phyloP scores from a whole-genome alignment of 2,113 vertebrate genomes.

The Muntiacus reevesi region DNA sequence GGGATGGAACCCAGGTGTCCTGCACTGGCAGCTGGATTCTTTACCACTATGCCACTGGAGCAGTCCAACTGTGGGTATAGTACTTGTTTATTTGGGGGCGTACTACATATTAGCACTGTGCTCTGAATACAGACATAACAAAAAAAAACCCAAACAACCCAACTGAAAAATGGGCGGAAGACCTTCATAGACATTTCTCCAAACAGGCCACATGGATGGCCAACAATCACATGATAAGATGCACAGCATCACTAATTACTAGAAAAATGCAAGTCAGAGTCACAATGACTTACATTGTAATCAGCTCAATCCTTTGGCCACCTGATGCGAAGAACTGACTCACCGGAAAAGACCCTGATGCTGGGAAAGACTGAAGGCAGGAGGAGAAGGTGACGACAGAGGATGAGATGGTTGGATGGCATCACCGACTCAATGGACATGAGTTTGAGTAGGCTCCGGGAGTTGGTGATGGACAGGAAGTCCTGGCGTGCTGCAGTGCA shows the following conservation, averaged over 20 bases:
- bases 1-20: too few species aligned
- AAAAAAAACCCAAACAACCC: background rate
- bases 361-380: background rate
- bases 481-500: background rate
- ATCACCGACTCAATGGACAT: accelerated
- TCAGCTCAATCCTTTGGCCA: background rate
- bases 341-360: background rate
- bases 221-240: background rate
- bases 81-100: background rate
- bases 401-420: background rate
- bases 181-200: background rate
- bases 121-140: background rate
- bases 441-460: accelerated
- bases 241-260: background rate
- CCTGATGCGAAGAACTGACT: background rate
- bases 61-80: background rate
- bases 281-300: background rate
- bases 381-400: background rate
- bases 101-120: accelerated
- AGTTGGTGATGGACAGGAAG: background rate
- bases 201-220: background rate
- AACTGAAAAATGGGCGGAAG: background rate
- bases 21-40: too few species aligned
- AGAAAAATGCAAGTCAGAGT: background rate
- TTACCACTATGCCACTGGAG: too few species aligned